Evolutionary conservation across 2,797 vertebrate species (phyloP), one percentile per base, ranked within the genome.

Genomic region (Geotrypetes seraphini): DNA sequence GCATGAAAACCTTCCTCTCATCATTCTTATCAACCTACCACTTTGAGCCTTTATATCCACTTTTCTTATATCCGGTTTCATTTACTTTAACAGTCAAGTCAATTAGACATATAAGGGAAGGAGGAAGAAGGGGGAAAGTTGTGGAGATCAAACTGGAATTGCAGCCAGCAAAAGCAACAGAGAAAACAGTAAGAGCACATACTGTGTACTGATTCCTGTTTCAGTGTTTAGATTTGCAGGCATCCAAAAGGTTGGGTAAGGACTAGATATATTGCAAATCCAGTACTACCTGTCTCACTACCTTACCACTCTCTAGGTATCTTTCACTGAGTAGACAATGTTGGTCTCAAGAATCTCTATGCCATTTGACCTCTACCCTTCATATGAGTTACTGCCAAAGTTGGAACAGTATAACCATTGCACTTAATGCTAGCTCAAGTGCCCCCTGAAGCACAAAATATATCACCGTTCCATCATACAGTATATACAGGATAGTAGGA

Each of bases 91-190:
- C 63, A 66, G 55, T 45, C 45, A 75, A 79, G 64, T 70, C 70
- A 71, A 63, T 65, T 69, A 69, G 68, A 57, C 73, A 60, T 63
- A 66, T 53, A 55, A 58, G 57, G 57, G 58, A 73, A 66, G 60
- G 66, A 61, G 65, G 67, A 53, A 55, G 18, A 31, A n/a, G 68
- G 68, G 63, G 47, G 53, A 58, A 36, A 60, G 7, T 61, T 41
- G 43, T 29, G 15, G n/a, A 17, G 57, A 56, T 62, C 65, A 69
- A 60, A 75, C 72, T 57, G 47, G n/a, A n/a, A n/a, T n/a, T n/a
- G n/a, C 63, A 71, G 65, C 56, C 69, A 43, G 75, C 60, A 62
- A 57, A 60, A 65, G 42, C 63, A 46, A 58, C 57, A 44, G 47
- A 34, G 60, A 47, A 63, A 33, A 34, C 34, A 39, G 50, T 53